phyloP scores from a whole-genome alignment of 1,140 invertebrate genomes.

The Aleiodes sp. region DNA sequence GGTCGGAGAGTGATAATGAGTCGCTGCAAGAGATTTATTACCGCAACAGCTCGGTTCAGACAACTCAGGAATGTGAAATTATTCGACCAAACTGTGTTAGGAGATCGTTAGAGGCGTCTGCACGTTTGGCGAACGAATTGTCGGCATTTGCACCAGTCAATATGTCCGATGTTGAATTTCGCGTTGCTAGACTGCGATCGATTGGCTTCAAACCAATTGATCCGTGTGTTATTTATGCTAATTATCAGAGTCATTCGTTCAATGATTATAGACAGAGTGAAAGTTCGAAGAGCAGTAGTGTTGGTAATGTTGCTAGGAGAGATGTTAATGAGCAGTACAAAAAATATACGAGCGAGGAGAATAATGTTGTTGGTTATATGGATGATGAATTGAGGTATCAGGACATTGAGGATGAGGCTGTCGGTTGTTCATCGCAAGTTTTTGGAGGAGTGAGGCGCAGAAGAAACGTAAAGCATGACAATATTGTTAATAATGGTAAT shows the following conservation, averaged over 20 bases:
- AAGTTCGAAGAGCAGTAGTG: conserved; percentile 5
- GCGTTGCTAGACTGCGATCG: conserved; percentile 54
- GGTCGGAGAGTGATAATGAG: conserved; percentile 26
- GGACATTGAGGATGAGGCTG: conserved; percentile 58
- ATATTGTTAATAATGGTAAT: neutral
- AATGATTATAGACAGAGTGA: neutral
- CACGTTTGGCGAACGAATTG: neutral
- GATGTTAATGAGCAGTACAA: conserved; percentile 56
- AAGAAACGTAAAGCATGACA: neutral
- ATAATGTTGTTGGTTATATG: conserved; percentile 57
- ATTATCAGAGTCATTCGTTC: neutral
- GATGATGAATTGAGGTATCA: conserved; percentile 58
- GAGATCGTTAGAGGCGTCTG: neutral
- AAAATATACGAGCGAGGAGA: conserved; percentile 59
- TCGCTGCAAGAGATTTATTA: neutral
- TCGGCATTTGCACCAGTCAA: conserved; percentile 60
- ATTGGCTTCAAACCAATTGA: conserved; percentile 61
- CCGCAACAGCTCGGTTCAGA: neutral
- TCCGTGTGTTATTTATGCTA: neutral
- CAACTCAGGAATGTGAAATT: neutral
- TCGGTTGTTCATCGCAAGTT: neutral
- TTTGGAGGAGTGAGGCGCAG: neutral
- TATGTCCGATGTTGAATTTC: conserved; percentile 46
- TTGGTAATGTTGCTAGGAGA: conserved; percentile 23
- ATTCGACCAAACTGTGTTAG: neutral